Evolutionary conservation across 1,140 invertebrate species (phyloP), one percentile per base, ranked within the genome.

Genomic region (Whitmania pigra): DNA sequence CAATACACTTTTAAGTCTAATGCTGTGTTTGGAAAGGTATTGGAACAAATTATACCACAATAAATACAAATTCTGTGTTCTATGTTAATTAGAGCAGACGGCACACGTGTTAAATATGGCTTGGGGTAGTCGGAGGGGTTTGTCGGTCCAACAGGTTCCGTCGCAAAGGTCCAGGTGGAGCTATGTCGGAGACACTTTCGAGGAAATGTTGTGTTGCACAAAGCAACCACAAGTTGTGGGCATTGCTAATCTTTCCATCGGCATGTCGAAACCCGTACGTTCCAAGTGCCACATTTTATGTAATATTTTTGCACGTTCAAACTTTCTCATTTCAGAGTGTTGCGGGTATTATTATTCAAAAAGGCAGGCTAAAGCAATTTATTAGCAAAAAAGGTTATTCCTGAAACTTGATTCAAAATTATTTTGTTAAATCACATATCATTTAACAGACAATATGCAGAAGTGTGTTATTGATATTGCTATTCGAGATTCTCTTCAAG

Each of bases 391-490:
- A 63, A 63, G 57, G 57, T 63, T 13, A 11, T 25, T 1, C 9
- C 22, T 63, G 9, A 25, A 25, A 63, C 29, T 1, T 31, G 18
- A 63, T 20, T n/a, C 18, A 13, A 49, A 49, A 25, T 63, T 15
- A 63, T 63, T 63, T 63, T 63, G 57, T 63, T 63, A 22, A 63
- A 25, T 63, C 29, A 31, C 22, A 63, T 2, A n/a, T 25, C 29
- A 20, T 31, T 31, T 63, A 15, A 17, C 57, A 63, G 57, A 63
- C 18, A 25, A 22, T 13, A 63, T 25, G 22, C 22, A 11, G 29
- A 63, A 63, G 57, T 63, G 29, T n/a, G 57, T 63, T 22, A 31
- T 63, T 22, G 57, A 63, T 31, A 63, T 63, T 63, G 22, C 57
- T 63, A 63, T 63, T 25, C 22, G 57, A 63, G 57, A 63, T 31